phyloP scores from a whole-genome alignment of 1,140 invertebrate species.

The Littorina saxatilis region DNA sequence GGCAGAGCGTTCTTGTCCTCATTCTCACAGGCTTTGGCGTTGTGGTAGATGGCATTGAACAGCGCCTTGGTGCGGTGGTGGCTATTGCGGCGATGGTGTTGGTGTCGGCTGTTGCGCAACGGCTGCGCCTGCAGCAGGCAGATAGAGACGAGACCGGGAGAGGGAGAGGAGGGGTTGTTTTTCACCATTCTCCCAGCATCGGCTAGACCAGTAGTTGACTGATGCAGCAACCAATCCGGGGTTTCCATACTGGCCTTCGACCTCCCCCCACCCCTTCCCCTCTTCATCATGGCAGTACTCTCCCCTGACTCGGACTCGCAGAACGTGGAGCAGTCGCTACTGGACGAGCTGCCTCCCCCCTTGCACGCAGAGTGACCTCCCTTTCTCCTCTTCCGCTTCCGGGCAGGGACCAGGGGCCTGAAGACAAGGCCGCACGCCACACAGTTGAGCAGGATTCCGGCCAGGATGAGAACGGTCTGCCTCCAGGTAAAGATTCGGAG shows the following conservation, averaged over 20 bases:
- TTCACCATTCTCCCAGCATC: neutral
- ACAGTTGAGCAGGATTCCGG: conserved; percentile 86
- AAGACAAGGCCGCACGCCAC: conserved; percentile 87
- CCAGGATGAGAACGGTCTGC: conserved; percentile 86
- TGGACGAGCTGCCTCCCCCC: neutral
- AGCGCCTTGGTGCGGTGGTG: neutral
- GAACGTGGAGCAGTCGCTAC: neutral
- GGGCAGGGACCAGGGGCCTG: conserved; percentile 79
- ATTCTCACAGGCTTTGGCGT: neutral
- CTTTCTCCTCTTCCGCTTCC: neutral
- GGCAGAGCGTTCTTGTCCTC: neutral
- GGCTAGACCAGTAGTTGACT: neutral
- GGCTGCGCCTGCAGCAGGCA: neutral
- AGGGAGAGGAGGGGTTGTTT: neutral
- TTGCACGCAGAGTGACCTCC: neutral
- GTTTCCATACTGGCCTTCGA: neutral
- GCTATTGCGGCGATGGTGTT: neutral
- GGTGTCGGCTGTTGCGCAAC: neutral
- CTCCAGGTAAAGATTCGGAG: conserved; percentile 66
- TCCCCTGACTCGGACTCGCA: conserved; percentile 5
- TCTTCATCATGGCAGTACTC: neutral
- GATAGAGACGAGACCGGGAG: neutral
- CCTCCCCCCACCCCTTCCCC: neutral
- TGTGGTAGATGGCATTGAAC: too few relatives aligned
- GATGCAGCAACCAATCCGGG: neutral